phyloP scores from a whole-genome alignment of 1,140 invertebrate genomes.

The Varroa destructor region DNA sequence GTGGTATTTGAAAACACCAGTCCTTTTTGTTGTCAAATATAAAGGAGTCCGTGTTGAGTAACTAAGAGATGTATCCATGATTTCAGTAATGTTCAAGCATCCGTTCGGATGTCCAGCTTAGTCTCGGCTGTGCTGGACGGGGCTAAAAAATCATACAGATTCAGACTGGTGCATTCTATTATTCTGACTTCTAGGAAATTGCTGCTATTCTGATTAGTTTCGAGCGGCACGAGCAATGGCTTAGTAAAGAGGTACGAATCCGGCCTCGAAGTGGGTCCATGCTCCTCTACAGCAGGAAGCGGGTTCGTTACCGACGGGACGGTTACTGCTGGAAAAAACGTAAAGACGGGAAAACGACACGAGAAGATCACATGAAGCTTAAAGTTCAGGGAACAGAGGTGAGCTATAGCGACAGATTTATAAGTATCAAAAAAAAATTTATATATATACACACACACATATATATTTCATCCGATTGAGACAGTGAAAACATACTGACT shows the following conservation, averaged over 20 bases:
- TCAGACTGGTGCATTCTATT: too few relatives aligned
- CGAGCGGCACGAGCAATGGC: conserved; percentile 86
- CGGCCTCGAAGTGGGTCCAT: conserved; percentile 92
- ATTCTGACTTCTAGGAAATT: conserved; percentile 62
- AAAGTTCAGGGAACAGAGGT: conserved; percentile 93
- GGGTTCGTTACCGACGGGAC: conserved; percentile 85
- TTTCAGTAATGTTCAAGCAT: too few relatives aligned
- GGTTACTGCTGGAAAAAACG: conserved; percentile 98
- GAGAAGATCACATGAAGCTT: conserved; percentile 98
- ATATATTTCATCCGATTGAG: not conserved
- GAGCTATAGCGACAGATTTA: conserved; percentile 36
- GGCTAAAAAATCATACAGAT: too few relatives aligned
- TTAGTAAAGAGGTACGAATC: conserved; percentile 90
- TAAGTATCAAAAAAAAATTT: not conserved
- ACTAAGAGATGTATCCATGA: too few relatives aligned
- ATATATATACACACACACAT: conserved; percentile 6
- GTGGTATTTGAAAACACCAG: too few relatives aligned
- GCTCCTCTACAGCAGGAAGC: conserved; percentile 88
- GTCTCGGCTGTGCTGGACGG: too few relatives aligned
- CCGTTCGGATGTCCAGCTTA: too few relatives aligned
- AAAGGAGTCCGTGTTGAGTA: too few relatives aligned
- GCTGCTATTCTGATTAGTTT: conserved; percentile 91
- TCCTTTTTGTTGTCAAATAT: too few relatives aligned
- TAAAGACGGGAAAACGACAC: conserved; percentile 90
- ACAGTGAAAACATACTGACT: too few relatives aligned